phyloP scores from a whole-genome alignment of 2,113 vertebrate genomes.

The Brachionichthys hirsutus region DNA sequence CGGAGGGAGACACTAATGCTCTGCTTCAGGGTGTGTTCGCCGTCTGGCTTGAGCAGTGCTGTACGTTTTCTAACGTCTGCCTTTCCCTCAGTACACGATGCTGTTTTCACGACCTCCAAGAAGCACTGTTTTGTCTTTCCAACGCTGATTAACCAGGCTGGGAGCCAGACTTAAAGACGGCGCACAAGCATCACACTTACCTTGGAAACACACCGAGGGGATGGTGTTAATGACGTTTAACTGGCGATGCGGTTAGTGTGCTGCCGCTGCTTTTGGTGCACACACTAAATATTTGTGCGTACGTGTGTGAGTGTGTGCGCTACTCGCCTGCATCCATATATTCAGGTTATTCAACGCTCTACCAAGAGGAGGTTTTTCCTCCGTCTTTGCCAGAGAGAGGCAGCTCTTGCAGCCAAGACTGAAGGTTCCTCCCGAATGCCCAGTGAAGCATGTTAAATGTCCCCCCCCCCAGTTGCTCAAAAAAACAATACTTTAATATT shows the following conservation, averaged over 20 bases:
- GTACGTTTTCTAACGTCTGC: too few relatives aligned
- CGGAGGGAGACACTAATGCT: too few relatives aligned
- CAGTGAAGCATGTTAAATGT: constrained; percentile 53
- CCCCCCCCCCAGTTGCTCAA: constrained; percentile 41
- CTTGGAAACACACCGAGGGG: constrained; percentile 39
- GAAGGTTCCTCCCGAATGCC: constrained; percentile 45
- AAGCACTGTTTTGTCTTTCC: too few relatives aligned
- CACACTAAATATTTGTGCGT: constrained; percentile 16
- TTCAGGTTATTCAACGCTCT: constrained; percentile 36
- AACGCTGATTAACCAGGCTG: constrained; percentile 1
- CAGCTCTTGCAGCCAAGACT: constrained; percentile 20
- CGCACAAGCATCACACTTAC: constrained; percentile 18
- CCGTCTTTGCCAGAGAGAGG: constrained; percentile 28
- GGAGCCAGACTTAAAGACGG: constrained; percentile 8
- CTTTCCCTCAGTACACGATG: too few relatives aligned
- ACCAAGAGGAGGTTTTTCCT: constrained; percentile 17
- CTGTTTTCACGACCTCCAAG: too few relatives aligned
- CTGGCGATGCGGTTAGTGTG: constrained; percentile 40
- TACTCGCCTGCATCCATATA: constrained; percentile 37
- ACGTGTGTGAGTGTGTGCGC: constrained; percentile 10
- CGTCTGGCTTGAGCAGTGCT: too few relatives aligned
- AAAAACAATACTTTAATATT: constrained; percentile 66
- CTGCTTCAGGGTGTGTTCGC: too few relatives aligned
- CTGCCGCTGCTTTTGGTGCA: background rate
- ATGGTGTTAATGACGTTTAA: constrained; percentile 61